These are phyloP conservation scores for Aphelenchoides avenae DNA, from an alignment of 1,140 invertebrate genomes.

Conservation along the genomic window DNA sequence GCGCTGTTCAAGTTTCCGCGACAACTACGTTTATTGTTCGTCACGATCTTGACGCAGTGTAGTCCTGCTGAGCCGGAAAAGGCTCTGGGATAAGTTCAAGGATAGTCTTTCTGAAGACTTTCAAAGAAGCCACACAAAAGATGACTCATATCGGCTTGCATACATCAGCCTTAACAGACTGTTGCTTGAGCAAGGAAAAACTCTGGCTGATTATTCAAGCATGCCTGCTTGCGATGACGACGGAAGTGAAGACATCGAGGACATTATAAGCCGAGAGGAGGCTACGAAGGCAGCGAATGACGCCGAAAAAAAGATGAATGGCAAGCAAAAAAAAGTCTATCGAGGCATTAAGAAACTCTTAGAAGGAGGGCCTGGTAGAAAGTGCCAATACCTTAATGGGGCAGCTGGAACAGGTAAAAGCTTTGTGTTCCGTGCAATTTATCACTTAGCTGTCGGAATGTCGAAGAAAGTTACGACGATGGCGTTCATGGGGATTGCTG, in stretches of 20 bases:
- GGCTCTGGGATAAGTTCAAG: conserved; percentile 21
- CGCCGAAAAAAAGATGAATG: conserved; percentile 33
- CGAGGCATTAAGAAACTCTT: conserved; percentile 5
- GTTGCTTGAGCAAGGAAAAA: background rate
- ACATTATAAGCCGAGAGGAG: conserved; percentile 20
- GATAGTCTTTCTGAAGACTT: conserved; percentile 21
- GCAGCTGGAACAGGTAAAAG: too few species aligned
- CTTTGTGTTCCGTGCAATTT: conserved; percentile 14
- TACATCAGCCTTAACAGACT: background rate
- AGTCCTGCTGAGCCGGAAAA: conserved; percentile 10
- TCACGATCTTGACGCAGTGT: conserved; percentile 21
- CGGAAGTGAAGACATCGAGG: background rate
- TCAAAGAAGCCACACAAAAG: conserved; percentile 5
- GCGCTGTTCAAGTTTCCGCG: conserved; percentile 13
- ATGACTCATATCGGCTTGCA: background rate
- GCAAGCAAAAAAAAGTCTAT: conserved; percentile 19
- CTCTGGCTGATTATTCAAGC: background rate
- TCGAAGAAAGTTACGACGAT: conserved; percentile 17
- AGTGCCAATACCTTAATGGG: conserved; percentile 12
- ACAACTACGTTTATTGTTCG: conserved; percentile 24
- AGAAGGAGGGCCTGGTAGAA: conserved; percentile 1
- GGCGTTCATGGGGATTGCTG: too few species aligned
- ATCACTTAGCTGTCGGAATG: conserved; percentile 12
- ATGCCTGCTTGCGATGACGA: background rate
- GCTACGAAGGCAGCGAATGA: too few species aligned